phyloP scores from a whole-genome alignment of 2,113 vertebrate genomes.

The Megaceryle torquata region DNA sequence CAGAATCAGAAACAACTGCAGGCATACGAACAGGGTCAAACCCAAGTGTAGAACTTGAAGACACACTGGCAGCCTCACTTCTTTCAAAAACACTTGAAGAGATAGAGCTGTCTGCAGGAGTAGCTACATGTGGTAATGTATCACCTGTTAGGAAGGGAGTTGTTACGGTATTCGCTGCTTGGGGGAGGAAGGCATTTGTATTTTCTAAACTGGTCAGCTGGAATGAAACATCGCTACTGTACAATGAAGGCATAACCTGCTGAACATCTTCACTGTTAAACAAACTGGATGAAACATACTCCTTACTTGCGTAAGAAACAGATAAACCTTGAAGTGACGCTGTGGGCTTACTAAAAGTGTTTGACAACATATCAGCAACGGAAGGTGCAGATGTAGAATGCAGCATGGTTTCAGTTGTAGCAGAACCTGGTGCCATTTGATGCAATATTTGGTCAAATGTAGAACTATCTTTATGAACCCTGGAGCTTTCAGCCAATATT shows the following conservation, averaged over 20 bases:
- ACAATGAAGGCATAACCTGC: conserved; percentile 57
- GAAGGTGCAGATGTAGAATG: conserved; percentile 57
- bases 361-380: conserved; percentile 13
- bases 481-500: conserved; percentile 66
- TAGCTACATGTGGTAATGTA: conserved; percentile 24
- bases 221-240: conserved; percentile 50
- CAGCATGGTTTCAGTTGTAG: conserved; percentile 59
- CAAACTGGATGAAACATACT: conserved; percentile 63
- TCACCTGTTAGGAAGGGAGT: conserved; percentile 61
- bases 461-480: conserved; percentile 68
- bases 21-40: conserved; percentile 55
- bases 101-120: conserved; percentile 7
- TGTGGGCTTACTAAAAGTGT: conserved; percentile 59
- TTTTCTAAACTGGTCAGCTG: conserved; percentile 64
- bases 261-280: conserved; percentile 65
- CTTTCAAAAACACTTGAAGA: conserved; percentile 55
- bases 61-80: conserved; percentile 46
- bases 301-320: conserved; percentile 60
- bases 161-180: conserved; percentile 29
- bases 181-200: conserved; percentile 22
- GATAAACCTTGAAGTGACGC: conserved; percentile 64
- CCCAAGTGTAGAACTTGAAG: conserved; percentile 47
- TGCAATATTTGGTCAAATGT: conserved; percentile 64
- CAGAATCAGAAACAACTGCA: conserved; percentile 56
- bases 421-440: conserved; percentile 60